Evolutionary conservation across 1,140 invertebrate species (phyloP), one percentile per base, ranked within the genome.

Genomic region (Theocolax elegans): DNA sequence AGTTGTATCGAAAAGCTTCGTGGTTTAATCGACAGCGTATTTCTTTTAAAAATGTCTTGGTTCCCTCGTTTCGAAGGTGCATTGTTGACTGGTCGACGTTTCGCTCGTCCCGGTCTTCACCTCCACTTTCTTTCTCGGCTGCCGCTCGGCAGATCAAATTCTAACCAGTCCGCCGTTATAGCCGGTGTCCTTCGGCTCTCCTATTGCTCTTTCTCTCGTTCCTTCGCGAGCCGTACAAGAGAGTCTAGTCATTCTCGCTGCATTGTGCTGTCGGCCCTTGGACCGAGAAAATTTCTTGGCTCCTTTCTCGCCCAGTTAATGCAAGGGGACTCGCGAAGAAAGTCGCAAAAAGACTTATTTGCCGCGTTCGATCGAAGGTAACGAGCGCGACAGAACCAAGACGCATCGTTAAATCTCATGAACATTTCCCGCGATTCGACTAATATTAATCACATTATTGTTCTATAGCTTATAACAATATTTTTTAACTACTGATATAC

Each of bases 121-220:
- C 15, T 4, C 21, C 25, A 17, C 58, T 21, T 8, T 40, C 35
- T 38, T 9, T 38, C 21, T 82, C 79, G 81, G 81, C 81, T 83
- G 76, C 74, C 73, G 71, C 68, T 73, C 77, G 78, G 76, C 79
- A 80, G 82, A 85, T 85, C 82, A 83, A 84, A 85, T 85, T 85
- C 80, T 84, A 86, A 84, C 83, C 83, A 84, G 83, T 84, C 75
- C 78, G 76, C 78, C 51, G 82, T 83, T 83, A 82, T 83, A 84
- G 82, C 79, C 72, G 78, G 71, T 82, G 83, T 83, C 82, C 83
- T 83, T 83, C 82, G 73, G 72, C 72, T 76, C 73, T 76, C 66
- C 72, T 77, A 72, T 54, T 63, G 71, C 66, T 74, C 40, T 42
- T 54, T 53, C 51, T 19, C 4, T 42, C 21, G 10, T 17, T 40